Evolutionary conservation across 2,797 vertebrate species (phyloP).

Genomic region (Muraenolepis orangiensis): DNA sequence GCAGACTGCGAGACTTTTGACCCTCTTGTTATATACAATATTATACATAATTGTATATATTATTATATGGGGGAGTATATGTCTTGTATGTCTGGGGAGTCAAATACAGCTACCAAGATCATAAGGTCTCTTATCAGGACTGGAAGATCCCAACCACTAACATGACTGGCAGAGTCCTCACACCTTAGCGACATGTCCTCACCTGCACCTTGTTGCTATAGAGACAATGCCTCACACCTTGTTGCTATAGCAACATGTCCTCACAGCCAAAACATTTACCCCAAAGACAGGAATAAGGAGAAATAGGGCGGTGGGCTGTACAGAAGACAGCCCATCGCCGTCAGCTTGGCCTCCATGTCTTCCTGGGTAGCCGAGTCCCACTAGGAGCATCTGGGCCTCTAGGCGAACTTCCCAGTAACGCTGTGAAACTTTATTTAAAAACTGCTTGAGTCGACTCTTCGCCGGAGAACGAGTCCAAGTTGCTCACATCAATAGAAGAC

Average conservation of each 20-base stretch:
- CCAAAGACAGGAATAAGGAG: no score
- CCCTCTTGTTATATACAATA: no score
- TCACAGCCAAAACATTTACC: no score
- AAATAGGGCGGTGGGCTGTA: constrained; percentile 32
- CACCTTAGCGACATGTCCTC: no score
- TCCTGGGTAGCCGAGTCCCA: constrained; percentile 34
- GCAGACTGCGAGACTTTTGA: background rate
- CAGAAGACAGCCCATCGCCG: constrained; percentile 40
- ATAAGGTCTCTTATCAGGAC: background rate
- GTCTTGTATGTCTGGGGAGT: no score
- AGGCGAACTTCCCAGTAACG: constrained; percentile 36
- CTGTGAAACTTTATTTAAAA: constrained; percentile 28
- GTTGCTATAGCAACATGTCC: no score
- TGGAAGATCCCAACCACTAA: constrained; percentile 24
- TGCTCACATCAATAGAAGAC: constrained; percentile 24
- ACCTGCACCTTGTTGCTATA: no score
- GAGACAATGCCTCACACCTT: no score
- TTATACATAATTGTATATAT: no score
- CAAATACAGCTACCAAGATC: background rate
- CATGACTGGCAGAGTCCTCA: constrained; percentile 58
- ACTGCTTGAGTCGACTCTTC: constrained; percentile 35
- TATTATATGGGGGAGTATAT: background rate
- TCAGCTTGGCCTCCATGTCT: constrained; percentile 27
- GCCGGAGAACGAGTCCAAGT: constrained; percentile 24
- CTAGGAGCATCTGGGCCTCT: constrained; percentile 30